Conservation (phyloP, 2,888 invertebrate genomes). For the Pandemis cinnamomeana region DNA sequence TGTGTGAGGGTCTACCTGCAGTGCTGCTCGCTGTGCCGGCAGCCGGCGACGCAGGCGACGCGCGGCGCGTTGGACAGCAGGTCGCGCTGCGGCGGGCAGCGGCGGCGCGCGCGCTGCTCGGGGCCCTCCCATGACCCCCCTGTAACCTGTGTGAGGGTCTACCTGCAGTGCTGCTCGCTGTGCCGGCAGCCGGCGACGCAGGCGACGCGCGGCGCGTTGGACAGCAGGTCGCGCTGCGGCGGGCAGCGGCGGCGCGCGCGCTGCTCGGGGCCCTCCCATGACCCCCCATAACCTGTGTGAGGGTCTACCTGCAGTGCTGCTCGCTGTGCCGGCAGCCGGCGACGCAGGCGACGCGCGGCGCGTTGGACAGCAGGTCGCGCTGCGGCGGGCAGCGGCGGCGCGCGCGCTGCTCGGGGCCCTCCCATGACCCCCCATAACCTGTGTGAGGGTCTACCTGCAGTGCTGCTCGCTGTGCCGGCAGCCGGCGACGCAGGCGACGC, state of each 20-base stretch:
- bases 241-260: conserved; percentile 57
- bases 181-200: conserved; percentile 70
- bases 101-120: conserved; percentile 56
- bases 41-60: conserved; percentile 67
- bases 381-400: conserved; percentile 57
- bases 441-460: too few relatives aligned
- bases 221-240: conserved; percentile 65
- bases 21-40: conserved; percentile 68
- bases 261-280: conserved; percentile 65
- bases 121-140: conserved; percentile 63
- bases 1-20: too few relatives aligned
- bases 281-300: too few relatives aligned
- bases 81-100: conserved; percentile 63
- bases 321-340: conserved; percentile 64
- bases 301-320: conserved; percentile 61
- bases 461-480: conserved; percentile 70
- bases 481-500: conserved; percentile 67
- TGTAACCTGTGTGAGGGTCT: too few relatives aligned
- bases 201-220: conserved; percentile 69
- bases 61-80: conserved; percentile 71
- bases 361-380: conserved; percentile 70
- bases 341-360: conserved; percentile 71
- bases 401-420: conserved; percentile 58
- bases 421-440: conserved; percentile 65
- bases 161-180: conserved; percentile 61